Percentiles rank a stretch among this genome's conserved stretches.
These are phyloP conservation scores for Chydorus sphaericus DNA, from an alignment of 2,888 invertebrate genomes.

Conservation along the genomic window DNA sequence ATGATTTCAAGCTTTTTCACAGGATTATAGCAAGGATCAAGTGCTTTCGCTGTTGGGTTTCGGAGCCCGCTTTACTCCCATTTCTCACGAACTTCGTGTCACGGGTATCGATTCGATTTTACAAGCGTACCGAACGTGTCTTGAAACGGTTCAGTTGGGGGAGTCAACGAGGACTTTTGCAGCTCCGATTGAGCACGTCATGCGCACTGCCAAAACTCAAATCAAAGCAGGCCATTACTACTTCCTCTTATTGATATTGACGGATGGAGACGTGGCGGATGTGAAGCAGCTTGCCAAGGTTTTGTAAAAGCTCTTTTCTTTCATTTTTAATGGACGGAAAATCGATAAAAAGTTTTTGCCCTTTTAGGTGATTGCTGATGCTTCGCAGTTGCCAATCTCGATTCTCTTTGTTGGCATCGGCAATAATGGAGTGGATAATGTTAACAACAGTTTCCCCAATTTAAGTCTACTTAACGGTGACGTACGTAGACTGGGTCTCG, in stretches of 20 bases:
- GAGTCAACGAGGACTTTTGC: constrained; percentile 43
- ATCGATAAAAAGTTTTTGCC: neutral
- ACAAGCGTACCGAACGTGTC: constrained; percentile 4
- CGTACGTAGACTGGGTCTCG: constrained; percentile 25
- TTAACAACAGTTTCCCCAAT: constrained; percentile 40
- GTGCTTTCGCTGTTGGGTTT: constrained; percentile 33
- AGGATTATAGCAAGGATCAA: constrained; percentile 37
- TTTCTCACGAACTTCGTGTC: constrained; percentile 30
- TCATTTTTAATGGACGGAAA: too few species aligned
- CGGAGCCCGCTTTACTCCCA: constrained; percentile 31
- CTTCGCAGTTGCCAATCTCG: constrained; percentile 36
- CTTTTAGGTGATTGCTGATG: constrained; percentile 27
- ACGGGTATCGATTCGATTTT: constrained; percentile 31
- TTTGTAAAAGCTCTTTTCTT: constrained; percentile 12
- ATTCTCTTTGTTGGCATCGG: constrained; percentile 45
- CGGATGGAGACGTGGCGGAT: constrained; percentile 37
- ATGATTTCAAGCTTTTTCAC: neutral
- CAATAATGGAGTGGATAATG: too few species aligned
- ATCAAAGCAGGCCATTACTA: constrained; percentile 33
- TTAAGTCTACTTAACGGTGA: constrained; percentile 46
- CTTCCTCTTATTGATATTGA: constrained; percentile 38
- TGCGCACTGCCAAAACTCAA: constrained; percentile 27
- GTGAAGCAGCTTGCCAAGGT: constrained; percentile 27
- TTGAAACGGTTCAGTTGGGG: constrained; percentile 28
- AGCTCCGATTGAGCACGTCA: constrained; percentile 34